Conservation (phyloP, 2,113 vertebrate species). For the Monopterus albus region DNA sequence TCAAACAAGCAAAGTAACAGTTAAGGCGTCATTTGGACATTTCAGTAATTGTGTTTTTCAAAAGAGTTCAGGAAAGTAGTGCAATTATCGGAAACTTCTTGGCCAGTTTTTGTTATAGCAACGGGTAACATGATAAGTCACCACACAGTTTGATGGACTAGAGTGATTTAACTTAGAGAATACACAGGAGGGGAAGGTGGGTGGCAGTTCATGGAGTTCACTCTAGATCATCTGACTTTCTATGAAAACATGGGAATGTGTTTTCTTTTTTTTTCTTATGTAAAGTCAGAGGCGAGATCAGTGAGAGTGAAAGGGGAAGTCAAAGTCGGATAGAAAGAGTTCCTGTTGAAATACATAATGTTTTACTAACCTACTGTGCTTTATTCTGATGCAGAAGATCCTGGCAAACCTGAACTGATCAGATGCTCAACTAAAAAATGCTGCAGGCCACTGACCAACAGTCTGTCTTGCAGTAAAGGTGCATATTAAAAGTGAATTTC, state of each 20-base stretch:
- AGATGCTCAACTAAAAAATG: not conserved
- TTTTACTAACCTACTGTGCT: constrained; percentile 25
- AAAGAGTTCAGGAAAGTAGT: not conserved
- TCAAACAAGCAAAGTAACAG: constrained; percentile 14
- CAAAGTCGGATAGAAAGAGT: not conserved
- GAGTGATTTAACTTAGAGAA: constrained; percentile 10
- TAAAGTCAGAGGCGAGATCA: constrained; percentile 16
- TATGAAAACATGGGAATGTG: constrained; percentile 34
- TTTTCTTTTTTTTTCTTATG: constrained; percentile 25
- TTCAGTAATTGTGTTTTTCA: not conserved
- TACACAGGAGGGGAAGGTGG: constrained; percentile 11
- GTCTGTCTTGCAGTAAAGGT: not conserved
- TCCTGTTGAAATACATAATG: constrained; percentile 3
- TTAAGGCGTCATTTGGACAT: not conserved
- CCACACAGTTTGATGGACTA: constrained; percentile 10
- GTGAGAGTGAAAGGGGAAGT: constrained; percentile 17
- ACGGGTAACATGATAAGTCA: not conserved
- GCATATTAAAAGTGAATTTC: not conserved
- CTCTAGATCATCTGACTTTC: constrained; percentile 43
- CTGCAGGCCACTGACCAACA: not conserved
- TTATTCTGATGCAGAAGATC: constrained; percentile 24
- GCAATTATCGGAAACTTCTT: not conserved
- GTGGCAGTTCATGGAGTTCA: constrained; percentile 45
- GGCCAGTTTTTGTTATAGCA: not conserved
- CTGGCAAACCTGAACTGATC: constrained; percentile 12